Percentiles rank a stretch among this genome's conserved stretches.
phyloP scores from a whole-genome alignment of 2,888 invertebrate species.

The Nomada hirtipes region DNA sequence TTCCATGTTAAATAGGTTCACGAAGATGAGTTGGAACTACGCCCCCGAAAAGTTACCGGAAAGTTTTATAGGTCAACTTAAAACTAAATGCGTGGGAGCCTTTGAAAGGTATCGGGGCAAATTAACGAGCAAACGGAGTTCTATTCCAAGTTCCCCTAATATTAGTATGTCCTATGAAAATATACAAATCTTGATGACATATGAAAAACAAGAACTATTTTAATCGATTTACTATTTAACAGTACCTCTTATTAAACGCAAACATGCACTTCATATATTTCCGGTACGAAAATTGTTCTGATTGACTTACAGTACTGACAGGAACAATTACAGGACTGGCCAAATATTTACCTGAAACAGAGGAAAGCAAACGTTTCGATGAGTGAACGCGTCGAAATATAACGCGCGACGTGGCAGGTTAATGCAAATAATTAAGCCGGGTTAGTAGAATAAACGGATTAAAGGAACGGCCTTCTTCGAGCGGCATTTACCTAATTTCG shows the following conservation, averaged over 20 bases:
- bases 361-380: constrained; percentile 56
- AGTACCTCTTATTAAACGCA: no score
- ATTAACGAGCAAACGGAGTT: constrained; percentile 18
- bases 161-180: neutral
- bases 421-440: constrained; percentile 18
- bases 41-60: constrained; percentile 6
- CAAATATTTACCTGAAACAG: constrained; percentile 77
- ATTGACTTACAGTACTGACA: constrained; percentile 36
- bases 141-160: constrained; percentile 19
- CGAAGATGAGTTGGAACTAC: neutral
- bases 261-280: neutral
- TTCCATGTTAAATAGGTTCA: constrained; percentile 18
- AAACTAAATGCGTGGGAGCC: constrained; percentile 21
- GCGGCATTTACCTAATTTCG: constrained; percentile 21
- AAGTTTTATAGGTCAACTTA: constrained; percentile 21
- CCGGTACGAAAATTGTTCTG: neutral
- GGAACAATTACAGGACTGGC: constrained; percentile 1
- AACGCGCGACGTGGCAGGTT: neutral
- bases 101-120: constrained; percentile 19
- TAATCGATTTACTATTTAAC: no score
- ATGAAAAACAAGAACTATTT: no score
- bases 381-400: neutral
- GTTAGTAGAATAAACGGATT: constrained; percentile 6
- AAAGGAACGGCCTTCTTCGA: constrained; percentile 6
- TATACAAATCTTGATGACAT: neutral